Conservation (phyloP, 1,140 invertebrate species). For the Saccostrea glomerata region DNA sequence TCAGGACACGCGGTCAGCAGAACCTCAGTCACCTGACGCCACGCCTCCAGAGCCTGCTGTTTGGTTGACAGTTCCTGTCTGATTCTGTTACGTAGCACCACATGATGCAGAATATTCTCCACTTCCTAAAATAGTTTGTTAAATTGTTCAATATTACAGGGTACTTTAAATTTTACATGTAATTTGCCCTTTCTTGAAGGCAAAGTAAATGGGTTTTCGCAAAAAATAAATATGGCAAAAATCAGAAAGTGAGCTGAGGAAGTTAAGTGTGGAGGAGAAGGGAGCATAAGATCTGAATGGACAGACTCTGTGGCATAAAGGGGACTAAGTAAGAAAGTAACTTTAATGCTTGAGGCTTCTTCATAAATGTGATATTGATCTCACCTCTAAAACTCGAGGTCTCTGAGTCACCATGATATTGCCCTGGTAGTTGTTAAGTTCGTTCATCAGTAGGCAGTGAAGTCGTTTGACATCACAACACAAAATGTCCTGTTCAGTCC, state of each 20-base stretch:
- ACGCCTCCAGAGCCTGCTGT: constrained; percentile 88
- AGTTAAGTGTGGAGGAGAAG: no score
- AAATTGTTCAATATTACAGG: no score
- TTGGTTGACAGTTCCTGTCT: constrained; percentile 84
- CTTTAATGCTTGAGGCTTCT: no score
- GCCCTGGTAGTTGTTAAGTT: constrained; percentile 74
- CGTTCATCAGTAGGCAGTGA: constrained; percentile 71
- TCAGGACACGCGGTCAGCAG: constrained; percentile 88
- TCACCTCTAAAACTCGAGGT: constrained; percentile 72
- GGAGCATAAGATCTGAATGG: no score
- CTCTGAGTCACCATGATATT: constrained; percentile 72
- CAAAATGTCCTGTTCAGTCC: constrained; percentile 66
- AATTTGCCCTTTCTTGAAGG: no score
- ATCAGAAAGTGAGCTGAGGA: no score
- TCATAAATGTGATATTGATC: background rate
- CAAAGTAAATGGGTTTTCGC: no score
- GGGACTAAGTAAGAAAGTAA: no score
- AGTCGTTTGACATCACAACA: constrained; percentile 72
- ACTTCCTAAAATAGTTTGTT: constrained; percentile 79
- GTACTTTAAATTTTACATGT: no score
- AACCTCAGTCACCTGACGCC: constrained; percentile 90
- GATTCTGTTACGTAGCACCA: constrained; percentile 86
- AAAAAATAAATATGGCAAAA: no score
- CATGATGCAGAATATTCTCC: constrained; percentile 84
- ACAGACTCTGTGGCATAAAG: no score